A percentile compares a stretch with the other conserved stretches of the same genome.
These are phyloP conservation scores for Drosophila navojoa DNA, from an alignment of 1,140 invertebrate genomes.

Conservation along the genomic window DNA sequence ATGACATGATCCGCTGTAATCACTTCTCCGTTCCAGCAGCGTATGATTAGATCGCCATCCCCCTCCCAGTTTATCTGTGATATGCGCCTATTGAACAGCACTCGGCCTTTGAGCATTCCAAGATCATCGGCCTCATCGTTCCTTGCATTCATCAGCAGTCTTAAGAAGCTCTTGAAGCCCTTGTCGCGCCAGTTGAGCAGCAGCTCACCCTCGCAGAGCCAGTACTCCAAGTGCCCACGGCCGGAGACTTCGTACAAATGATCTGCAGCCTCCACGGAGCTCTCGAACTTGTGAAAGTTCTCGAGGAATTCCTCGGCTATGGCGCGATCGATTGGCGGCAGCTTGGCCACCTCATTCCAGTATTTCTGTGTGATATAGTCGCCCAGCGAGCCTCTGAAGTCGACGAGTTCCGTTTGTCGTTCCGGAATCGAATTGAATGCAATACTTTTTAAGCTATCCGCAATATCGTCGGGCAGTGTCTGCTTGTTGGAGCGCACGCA, in stretches of 20 bases:
- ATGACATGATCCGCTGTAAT: slow-evolving; percentile 88
- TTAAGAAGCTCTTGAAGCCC: slow-evolving; percentile 86
- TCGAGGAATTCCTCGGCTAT: slow-evolving; percentile 84
- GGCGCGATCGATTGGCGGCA: slow-evolving; percentile 47
- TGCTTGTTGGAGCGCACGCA: slow-evolving; percentile 83
- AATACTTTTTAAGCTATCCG: slow-evolving; percentile 59
- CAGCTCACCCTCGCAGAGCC: slow-evolving; percentile 86
- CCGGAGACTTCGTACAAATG: slow-evolving; percentile 87
- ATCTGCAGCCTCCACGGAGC: slow-evolving; percentile 86
- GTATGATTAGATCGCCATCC: slow-evolving; percentile 73
- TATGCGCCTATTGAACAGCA: slow-evolving; percentile 85
- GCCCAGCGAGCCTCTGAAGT: slow-evolving; percentile 83
- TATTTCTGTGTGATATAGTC: slow-evolving; percentile 84
- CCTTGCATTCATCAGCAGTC: slow-evolving; percentile 84
- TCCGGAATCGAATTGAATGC: slow-evolving; percentile 62
- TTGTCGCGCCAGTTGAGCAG: slow-evolving; percentile 87
- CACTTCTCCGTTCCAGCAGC: slow-evolving; percentile 86
- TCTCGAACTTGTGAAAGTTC: slow-evolving; percentile 85
- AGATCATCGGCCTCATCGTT: slow-evolving; percentile 37
- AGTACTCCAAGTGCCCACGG: slow-evolving; percentile 85
- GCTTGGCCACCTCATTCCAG: slow-evolving; percentile 64
- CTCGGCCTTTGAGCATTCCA: slow-evolving; percentile 69
- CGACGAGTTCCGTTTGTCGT: slow-evolving; percentile 60
- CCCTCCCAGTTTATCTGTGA: slow-evolving; percentile 83
- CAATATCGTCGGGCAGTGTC: slow-evolving; percentile 66